These are phyloP conservation scores for Cetoscarus ocellatus DNA, from an alignment of 2,797 vertebrate species.

Conservation along the genomic window DNA sequence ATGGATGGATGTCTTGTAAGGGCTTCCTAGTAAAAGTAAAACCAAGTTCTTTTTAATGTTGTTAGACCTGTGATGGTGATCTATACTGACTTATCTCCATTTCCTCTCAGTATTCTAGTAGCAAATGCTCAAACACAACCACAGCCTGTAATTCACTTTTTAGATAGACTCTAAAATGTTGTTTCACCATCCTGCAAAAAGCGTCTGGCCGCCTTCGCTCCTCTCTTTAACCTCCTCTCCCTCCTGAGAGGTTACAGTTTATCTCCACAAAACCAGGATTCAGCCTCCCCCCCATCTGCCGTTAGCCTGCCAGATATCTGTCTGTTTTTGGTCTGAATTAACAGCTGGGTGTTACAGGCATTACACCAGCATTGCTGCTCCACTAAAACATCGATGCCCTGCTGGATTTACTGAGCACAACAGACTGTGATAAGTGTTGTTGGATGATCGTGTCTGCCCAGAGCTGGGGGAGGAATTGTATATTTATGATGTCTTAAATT, in stretches of 20 bases:
- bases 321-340: slow-evolving; percentile 72
- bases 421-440: slow-evolving; percentile 55
- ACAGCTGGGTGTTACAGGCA: slow-evolving; percentile 67
- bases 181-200: slow-evolving; percentile 7
- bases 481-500: slow-evolving; percentile 82
- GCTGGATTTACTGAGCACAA: slow-evolving; percentile 63
- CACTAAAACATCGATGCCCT: slow-evolving; percentile 59
- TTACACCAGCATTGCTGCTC: slow-evolving; percentile 54
- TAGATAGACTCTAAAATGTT: slow-evolving; percentile 20
- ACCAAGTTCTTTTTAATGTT: background rate
- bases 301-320: slow-evolving; percentile 67
- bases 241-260: slow-evolving; percentile 56
- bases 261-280: slow-evolving; percentile 64
- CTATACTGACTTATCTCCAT: background rate
- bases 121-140: slow-evolving; percentile 6
- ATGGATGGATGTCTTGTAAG: too few relatives aligned
- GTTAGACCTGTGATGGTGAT: background rate
- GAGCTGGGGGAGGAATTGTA: slow-evolving; percentile 62
- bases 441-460: slow-evolving; percentile 51
- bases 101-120: slow-evolving; percentile 12
- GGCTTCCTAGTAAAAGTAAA: too few relatives aligned
- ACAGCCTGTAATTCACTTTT: slow-evolving; percentile 5
- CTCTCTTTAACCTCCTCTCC: slow-evolving; percentile 25
- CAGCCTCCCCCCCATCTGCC: slow-evolving; percentile 60
- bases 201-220: slow-evolving; percentile 2